phyloP scores from a whole-genome alignment of 2,888 invertebrate genomes.

The Andricus quercusramuli region DNA sequence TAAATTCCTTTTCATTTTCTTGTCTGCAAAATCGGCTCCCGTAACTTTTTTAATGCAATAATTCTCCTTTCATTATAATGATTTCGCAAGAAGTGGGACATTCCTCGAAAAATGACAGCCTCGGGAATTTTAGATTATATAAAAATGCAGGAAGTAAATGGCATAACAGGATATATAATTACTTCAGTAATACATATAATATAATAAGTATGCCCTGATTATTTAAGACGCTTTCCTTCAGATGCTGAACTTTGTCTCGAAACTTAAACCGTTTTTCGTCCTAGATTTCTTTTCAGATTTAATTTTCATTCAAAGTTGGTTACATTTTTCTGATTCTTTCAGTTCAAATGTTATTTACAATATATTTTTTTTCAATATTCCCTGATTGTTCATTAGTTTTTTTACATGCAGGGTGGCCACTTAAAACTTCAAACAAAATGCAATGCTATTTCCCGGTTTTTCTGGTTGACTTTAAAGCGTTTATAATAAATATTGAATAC shows the following conservation, averaged over 20 bases:
- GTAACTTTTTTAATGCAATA: not conserved
- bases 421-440: too few species aligned
- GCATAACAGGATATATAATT: conserved; percentile 18
- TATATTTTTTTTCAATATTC: not conserved
- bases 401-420: too few species aligned
- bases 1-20: not conserved
- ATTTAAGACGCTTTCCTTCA: conserved; percentile 12
- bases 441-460: too few species aligned
- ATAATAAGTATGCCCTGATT: conserved; percentile 13
- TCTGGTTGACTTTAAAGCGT: too few species aligned
- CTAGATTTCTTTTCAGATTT: not conserved
- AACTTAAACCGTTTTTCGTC: not conserved
- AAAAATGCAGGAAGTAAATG: conserved; percentile 7
- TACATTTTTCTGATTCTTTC: not conserved
- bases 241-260: not conserved
- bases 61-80: not conserved
- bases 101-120: conserved; percentile 15
- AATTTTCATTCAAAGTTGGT: not conserved
- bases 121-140: not conserved
- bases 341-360: too few species aligned
- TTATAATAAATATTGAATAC: too few species aligned
- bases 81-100: not conserved
- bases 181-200: conserved; percentile 22
- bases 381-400: not conserved
- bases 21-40: not conserved